Base-by-base conservation (phyloP, 2,888 invertebrate species). In the Cephus nigrinus region DNA sequence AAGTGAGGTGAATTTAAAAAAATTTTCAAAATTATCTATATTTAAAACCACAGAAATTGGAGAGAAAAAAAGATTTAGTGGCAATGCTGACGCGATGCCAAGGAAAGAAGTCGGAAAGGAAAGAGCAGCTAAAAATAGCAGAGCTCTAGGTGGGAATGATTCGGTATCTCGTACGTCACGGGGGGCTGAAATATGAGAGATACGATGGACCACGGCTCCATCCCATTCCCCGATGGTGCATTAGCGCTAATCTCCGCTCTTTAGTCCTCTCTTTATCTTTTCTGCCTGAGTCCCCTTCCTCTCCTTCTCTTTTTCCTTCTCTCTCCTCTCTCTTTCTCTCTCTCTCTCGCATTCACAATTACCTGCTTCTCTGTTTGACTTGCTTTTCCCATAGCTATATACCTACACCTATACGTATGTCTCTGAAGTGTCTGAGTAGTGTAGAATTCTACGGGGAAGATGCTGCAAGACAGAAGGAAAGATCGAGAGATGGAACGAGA, bases 131-230 rank as follows among this genome's bases (percentile, higher is more conserved):
- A 89, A 89, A 89, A 89, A 89, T 89, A 78, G 74, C 75, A 77
- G 79, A 76, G 74, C 77, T 80, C 79, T 89, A 90, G 90, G 89
- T 88, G 89, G 89, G 89, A 90, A 90, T 88, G 90, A 91, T 91
- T 89, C 89, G 91, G 92, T 92, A 92, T 91, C 91, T 90, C 87
- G 86, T 81, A 85, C 89, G 91, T 91, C 91, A 90, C 88, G 89
- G 90, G 88, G 88, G 87, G 88, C 89, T 90, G 90, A 91, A 91
- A 91, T 91, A 91, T 90, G 91, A 91, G 91, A 90, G 90, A 91
- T 90, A 91, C 90, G 90, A 89, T 89, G 90, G 89, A 88, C 87
- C 88, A 87, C 87, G 87, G 85, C 80, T 74, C 78, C 80, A 81
- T 85, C 85, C 86, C 85, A 84, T 85, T 86, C 86, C 86, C 87